Base-by-base conservation (phyloP, 2,113 vertebrate species). In the Rhodinocichla rosea region DNA sequence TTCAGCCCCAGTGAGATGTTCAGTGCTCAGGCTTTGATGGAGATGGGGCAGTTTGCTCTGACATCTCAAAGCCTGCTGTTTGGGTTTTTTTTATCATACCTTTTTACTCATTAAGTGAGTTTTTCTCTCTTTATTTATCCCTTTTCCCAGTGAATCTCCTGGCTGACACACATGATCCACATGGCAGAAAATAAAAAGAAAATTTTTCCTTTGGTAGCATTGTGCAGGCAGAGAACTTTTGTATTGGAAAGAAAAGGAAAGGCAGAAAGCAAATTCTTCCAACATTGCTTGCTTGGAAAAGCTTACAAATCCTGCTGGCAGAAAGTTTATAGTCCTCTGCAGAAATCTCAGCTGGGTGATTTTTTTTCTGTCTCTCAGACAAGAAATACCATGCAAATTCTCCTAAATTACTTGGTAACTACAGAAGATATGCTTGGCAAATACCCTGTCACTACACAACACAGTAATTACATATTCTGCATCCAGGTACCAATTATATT, bases 401-500 rank as follows among this genome's bases (percentile, higher is more conserved):
- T 84, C 88, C 75, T 93, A 89, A 97, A 92, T 94, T 87, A 90
- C 90, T 81, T 60, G 12, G 86, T 93, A 91, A 93, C 80, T 87
- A 62, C 87, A 81, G 85, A 69, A 92, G 53, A 91, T 73, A 50
- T 42, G 74, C 40, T 90, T 63, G 42, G 83, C 57, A 97, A 96
- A 81, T 87, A 82, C 77, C 26, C 57, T 92, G 52, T 84, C 86
- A 45, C 94, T 93, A 65, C 57, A 45, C 87, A 95, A 94, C 50
- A 65, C 65, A 73, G 80, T 93, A 93, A 96, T 95, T 92, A 73
- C 65, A 59, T 57, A 89, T 89, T 89, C 86, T 84, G 57, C 57
- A 79, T 68, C 69, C 92, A 95, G 93, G 92, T 96, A 95, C 85
- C 92, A 94, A 95, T 97, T 96, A 93, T 40, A 76, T 89, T 90